Conservation (phyloP, 2,113 vertebrate genomes). For the Lucifuga dentata region DNA sequence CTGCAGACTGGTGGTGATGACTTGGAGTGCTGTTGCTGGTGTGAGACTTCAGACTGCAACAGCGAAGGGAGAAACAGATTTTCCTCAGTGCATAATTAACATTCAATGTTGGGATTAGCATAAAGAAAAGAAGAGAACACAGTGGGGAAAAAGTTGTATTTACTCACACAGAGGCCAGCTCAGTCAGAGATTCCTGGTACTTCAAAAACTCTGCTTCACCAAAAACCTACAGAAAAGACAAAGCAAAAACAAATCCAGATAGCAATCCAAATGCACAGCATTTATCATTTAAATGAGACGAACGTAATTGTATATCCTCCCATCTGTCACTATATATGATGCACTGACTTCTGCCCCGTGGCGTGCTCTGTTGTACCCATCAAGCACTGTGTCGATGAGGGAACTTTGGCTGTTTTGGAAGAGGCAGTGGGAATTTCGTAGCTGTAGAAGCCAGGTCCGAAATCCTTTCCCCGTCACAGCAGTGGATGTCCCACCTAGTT, state of each 20-base stretch:
- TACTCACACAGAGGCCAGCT: constrained; percentile 91
- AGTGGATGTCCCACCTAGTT: constrained; percentile 83
- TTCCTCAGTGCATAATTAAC: constrained; percentile 36
- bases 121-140: background rate
- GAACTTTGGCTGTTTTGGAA: constrained; percentile 84
- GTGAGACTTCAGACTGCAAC: constrained; percentile 76
- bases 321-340: too few species aligned
- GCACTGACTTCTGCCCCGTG: constrained; percentile 89
- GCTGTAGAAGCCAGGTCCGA: constrained; percentile 89
- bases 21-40: constrained; percentile 77
- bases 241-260: too few species aligned
- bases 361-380: constrained; percentile 91
- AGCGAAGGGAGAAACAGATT: constrained; percentile 18
- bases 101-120: constrained; percentile 56
- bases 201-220: constrained; percentile 89
- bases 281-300: too few species aligned
- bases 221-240: constrained; percentile 82
- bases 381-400: constrained; percentile 88
- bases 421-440: constrained; percentile 86
- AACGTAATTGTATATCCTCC: too few species aligned
- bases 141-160: background rate
- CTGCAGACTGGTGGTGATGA: constrained; percentile 90
- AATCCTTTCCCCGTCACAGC: constrained; percentile 91
- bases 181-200: constrained; percentile 89
- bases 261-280: too few species aligned